Percentiles rank a stretch among this genome's conserved stretches.
These are phyloP conservation scores for Amiota mariae DNA, from an alignment of 2,888 invertebrate genomes.

Conservation along the genomic window DNA sequence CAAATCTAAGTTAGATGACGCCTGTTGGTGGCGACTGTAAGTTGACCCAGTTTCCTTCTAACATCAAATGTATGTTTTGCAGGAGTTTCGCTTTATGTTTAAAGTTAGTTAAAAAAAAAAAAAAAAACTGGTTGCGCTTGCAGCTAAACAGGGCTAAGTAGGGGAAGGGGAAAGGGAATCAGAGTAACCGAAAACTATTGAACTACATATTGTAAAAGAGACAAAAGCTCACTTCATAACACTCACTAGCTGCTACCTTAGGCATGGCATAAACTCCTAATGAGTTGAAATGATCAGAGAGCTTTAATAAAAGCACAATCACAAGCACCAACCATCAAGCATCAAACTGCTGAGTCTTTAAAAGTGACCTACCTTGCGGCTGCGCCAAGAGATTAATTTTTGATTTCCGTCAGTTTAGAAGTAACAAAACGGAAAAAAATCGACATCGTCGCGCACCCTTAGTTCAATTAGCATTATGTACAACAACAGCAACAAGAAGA, in stretches of 20 bases:
- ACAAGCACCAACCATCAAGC: background rate
- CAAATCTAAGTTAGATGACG: background rate
- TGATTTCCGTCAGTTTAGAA: background rate
- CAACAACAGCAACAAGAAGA: too few species aligned
- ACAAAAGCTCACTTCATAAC: background rate
- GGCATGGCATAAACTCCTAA: background rate
- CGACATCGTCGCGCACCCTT: constrained; percentile 19
- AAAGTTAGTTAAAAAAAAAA: constrained; percentile 57
- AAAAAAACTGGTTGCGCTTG: constrained; percentile 66
- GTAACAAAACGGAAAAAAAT: constrained; percentile 5
- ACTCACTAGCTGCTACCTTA: background rate
- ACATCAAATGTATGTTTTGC: constrained; percentile 45
- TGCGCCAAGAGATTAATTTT: constrained; percentile 35
- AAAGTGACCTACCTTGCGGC: constrained; percentile 39
- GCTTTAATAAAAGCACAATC: constrained; percentile 17
- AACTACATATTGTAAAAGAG: background rate
- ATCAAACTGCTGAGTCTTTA: constrained; percentile 37
- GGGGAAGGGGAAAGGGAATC: background rate
- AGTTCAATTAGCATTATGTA: too few species aligned
- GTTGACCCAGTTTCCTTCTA: constrained; percentile 60
- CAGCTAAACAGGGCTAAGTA: constrained; percentile 20
- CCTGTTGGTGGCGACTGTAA: background rate
- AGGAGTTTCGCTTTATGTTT: constrained; percentile 52
- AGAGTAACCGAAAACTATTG: constrained; percentile 14
- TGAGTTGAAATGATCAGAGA: constrained; percentile 2